A percentile compares a stretch with the other conserved stretches of the same genome.
Conservation (phyloP, 2,113 vertebrate genomes). For the Zootoca vivipara region DNA sequence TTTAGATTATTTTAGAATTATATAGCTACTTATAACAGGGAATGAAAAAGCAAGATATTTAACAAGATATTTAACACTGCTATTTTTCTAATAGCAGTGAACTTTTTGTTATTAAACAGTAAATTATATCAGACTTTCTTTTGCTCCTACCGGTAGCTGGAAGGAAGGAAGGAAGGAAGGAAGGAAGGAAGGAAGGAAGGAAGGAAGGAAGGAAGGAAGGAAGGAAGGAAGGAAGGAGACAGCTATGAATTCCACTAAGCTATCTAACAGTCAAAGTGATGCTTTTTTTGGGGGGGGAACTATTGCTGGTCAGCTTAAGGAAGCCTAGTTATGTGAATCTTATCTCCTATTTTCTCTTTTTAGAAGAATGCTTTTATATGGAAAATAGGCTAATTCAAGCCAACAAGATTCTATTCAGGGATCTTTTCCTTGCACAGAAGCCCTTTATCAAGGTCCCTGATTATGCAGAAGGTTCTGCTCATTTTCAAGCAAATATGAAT, state of each 20-base stretch:
- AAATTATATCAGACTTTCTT: neutral
- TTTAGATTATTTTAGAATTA: neutral
- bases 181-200: too few relatives aligned
- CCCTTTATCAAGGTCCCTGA: too few relatives aligned
- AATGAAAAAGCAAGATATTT: neutral
- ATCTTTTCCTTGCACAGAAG: too few relatives aligned
- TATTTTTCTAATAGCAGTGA: neutral
- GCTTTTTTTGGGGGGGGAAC: neutral
- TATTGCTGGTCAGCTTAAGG: neutral
- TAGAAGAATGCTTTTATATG: neutral
- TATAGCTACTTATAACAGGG: neutral
- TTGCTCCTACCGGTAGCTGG: neutral
- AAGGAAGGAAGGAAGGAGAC: neutral
- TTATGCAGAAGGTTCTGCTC: too few relatives aligned
- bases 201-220: too few relatives aligned
- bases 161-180: neutral
- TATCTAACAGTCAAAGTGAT: neutral
- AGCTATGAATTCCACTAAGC: neutral
- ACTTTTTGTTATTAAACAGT: neutral
- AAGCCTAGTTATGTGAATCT: neutral
- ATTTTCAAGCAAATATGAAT: too few relatives aligned
- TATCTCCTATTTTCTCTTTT: neutral
- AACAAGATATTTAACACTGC: too few relatives aligned
- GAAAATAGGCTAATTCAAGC: neutral
- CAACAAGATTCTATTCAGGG: neutral